Evolutionary conservation across 2,888 invertebrate genomes (phyloP).

Genomic region (Nemurella pictetii): DNA sequence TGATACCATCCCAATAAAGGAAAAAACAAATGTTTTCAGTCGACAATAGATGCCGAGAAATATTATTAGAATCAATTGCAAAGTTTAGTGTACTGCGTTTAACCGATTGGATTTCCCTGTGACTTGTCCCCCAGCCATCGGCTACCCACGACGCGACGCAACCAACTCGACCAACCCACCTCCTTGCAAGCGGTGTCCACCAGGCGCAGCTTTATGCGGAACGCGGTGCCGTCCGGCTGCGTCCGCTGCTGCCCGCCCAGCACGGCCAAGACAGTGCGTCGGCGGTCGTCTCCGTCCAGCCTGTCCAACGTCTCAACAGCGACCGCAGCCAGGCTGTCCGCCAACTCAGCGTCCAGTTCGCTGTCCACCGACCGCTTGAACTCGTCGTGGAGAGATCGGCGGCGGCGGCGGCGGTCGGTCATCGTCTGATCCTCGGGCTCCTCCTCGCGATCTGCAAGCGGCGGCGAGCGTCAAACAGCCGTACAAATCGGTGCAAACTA

Average conservation of each 20-base stretch:
- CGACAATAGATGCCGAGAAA: too few relatives aligned
- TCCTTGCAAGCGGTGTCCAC: constrained; percentile 39
- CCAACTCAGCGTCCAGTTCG: constrained; percentile 44
- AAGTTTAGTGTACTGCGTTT: too few relatives aligned
- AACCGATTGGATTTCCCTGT: too few relatives aligned
- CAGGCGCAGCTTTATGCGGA: constrained; percentile 39
- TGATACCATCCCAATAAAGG: too few relatives aligned
- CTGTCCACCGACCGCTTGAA: constrained; percentile 39
- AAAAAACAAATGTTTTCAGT: too few relatives aligned
- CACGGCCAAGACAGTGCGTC: constrained; percentile 55
- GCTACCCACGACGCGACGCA: too few relatives aligned
- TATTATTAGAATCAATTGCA: too few relatives aligned
- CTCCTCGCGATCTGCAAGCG: not conserved
- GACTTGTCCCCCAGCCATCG: too few relatives aligned
- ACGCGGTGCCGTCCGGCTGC: constrained; percentile 39
- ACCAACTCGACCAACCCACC: too few relatives aligned
- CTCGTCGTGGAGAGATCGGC: constrained; percentile 30
- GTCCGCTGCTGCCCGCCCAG: constrained; percentile 52
- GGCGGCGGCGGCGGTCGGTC: not conserved
- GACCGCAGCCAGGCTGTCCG: constrained; percentile 54
- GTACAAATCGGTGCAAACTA: too few relatives aligned
- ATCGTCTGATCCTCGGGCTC: not conserved
- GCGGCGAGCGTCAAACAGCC: constrained; percentile 64
- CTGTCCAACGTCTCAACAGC: constrained; percentile 56
- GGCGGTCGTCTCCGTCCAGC: constrained; percentile 56